Conservation (phyloP, 1,140 invertebrate species). For the Hycleus phaleratus region DNA sequence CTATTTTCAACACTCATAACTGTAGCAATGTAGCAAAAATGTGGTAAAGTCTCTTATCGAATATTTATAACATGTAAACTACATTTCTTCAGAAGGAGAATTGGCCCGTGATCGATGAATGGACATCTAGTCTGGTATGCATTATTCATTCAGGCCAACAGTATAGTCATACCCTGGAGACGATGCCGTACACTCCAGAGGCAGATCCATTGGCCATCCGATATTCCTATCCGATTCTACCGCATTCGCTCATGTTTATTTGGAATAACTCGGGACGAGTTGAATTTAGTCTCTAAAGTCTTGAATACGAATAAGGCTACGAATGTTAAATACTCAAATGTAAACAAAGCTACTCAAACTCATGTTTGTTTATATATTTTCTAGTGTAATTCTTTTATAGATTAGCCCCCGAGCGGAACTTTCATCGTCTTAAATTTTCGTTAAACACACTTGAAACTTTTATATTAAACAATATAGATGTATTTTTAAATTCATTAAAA, state of each 20-base stretch:
- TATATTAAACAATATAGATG: too few species aligned
- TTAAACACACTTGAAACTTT: too few species aligned
- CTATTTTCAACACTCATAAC: too few species aligned
- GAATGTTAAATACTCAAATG: constrained; percentile 15
- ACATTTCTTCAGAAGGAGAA: constrained; percentile 17
- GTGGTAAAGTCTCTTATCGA: constrained; percentile 10
- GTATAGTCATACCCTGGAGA: constrained; percentile 12
- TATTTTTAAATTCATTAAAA: too few species aligned
- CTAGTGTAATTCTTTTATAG: too few species aligned
- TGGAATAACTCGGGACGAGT: constrained; percentile 21
- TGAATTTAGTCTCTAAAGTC: constrained; percentile 21
- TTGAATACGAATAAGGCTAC: constrained; percentile 21
- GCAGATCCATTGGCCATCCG: constrained; percentile 15
- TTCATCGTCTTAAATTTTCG: too few species aligned
- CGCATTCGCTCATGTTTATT: constrained; percentile 23
- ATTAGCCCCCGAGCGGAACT: too few species aligned
- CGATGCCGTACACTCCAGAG: constrained; percentile 1
- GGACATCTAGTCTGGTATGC: constrained; percentile 22
- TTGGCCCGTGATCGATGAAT: constrained; percentile 25
- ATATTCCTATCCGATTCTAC: constrained; percentile 22
- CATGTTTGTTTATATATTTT: too few species aligned
- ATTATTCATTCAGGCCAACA: constrained; percentile 23
- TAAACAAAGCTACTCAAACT: background rate
- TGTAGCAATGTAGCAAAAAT: background rate
- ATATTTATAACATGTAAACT: constrained; percentile 30